These are phyloP conservation scores for Botia almorhae DNA, from an alignment of 2,797 vertebrate species.

Conservation along the genomic window DNA sequence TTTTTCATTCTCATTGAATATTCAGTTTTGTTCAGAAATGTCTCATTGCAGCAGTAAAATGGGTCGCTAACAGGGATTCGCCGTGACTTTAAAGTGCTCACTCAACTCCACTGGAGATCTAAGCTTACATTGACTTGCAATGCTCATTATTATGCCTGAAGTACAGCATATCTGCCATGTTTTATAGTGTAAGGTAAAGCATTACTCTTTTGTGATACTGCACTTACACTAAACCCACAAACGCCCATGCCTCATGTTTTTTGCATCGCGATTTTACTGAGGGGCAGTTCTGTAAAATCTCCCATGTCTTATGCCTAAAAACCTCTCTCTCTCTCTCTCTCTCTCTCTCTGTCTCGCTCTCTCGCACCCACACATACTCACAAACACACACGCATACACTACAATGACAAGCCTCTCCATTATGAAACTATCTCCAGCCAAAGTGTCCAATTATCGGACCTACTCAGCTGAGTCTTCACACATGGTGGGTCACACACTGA, in stretches of 20 bases:
- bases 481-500: conserved; percentile 55
- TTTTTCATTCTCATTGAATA: conserved; percentile 4
- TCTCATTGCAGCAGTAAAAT: conserved; percentile 9
- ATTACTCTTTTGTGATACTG: conserved; percentile 14
- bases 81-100: conserved; percentile 4
- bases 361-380: conserved; percentile 47
- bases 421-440: conserved; percentile 65
- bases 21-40: neutral
- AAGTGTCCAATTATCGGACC: conserved; percentile 66
- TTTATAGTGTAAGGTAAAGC: neutral
- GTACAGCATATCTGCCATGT: neutral
- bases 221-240: conserved; percentile 24
- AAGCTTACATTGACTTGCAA: neutral
- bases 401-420: conserved; percentile 57
- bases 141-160: neutral
- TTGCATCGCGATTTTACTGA: conserved; percentile 36
- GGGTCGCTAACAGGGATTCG: neutral
- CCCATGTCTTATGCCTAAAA: conserved; percentile 38
- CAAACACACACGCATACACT: conserved; percentile 51
- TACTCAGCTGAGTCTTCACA: conserved; percentile 64
- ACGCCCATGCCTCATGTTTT: conserved; percentile 18
- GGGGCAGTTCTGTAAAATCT: conserved; percentile 44
- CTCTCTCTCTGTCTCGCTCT: conserved; percentile 9
- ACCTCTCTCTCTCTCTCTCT: neutral
- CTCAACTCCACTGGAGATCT: neutral